Base-by-base conservation (phyloP, 2,113 vertebrate genomes). In the Bucco capensis region DNA sequence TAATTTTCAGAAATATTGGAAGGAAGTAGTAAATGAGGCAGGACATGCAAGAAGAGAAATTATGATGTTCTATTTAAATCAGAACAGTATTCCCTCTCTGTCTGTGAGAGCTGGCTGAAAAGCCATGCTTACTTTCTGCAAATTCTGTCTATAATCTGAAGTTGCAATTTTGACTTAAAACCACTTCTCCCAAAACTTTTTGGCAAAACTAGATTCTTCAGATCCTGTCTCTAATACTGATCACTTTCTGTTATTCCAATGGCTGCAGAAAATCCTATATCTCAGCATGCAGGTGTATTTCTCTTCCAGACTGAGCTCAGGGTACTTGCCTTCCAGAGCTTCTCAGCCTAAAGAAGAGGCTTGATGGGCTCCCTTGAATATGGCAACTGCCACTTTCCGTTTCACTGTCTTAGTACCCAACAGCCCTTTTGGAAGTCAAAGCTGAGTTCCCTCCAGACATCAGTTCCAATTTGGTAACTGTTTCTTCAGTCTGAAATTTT, bases 221-320 rank as follows among this genome's bases (percentile, higher is more conserved):
- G 30, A 47, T 58, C 5, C 19, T 70, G 1, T 70, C 31, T 76
- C 33, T 85, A 30, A 64, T 88, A n/a, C 33, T 86, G 37, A 62
- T 76, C 31, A 65, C 44, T 21, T 3, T 31, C 50, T 54, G 9
- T 57, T 76, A n/a, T 72, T 61, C 37, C 46, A 75, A 12, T 53
- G 33, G 27, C 40, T 88, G 19, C 12, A 19, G 17, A 15, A 84
- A 57, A 6, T 75, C 46, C 18, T 53, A 1, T 77, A 40, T 71
- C 28, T 72, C 19, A 64, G 25, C 0, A 0, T 12, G 5, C 9
- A 17, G 1, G 2, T 25, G 28, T 75, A 8, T 49, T 57, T 7
- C 27, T 8, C 12, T 73, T 75, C 50, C 28, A 1, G 0, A 4
- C 9, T 53, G 14, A 72, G 40, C 27, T 75, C 35, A n/a, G 6